phyloP scores from a whole-genome alignment of 2,888 invertebrate genomes.

The Ichneumoninae sp. region DNA sequence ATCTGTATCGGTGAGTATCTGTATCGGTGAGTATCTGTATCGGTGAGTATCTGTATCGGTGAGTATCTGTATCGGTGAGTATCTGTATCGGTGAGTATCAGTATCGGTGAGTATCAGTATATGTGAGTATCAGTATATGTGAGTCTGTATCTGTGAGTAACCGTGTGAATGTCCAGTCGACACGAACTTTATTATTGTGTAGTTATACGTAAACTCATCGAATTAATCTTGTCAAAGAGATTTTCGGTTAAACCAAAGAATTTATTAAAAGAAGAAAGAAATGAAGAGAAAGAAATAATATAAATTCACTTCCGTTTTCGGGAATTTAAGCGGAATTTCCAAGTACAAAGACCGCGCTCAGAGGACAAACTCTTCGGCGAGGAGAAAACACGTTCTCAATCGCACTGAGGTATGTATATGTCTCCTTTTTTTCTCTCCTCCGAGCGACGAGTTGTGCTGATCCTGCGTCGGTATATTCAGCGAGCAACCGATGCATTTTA shows the following conservation, averaged over 20 bases:
- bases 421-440: constrained; percentile 1
- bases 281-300: not conserved
- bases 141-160: not conserved
- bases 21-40: too few species aligned
- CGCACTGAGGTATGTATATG: constrained; percentile 34
- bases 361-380: constrained; percentile 51
- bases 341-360: not conserved
- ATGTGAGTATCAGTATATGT: too few species aligned
- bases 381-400: constrained; percentile 60
- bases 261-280: not conserved
- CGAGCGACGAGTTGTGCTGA: constrained; percentile 13
- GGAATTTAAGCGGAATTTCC: not conserved
- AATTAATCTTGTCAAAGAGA: not conserved
- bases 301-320: not conserved
- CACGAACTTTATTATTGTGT: too few species aligned
- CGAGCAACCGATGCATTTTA: constrained; percentile 56
- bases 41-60: too few species aligned
- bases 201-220: not conserved
- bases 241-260: not conserved
- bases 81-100: too few species aligned
- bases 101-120: too few species aligned
- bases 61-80: too few species aligned
- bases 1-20: too few species aligned
- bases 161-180: not conserved
- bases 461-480: constrained; percentile 18